A percentile compares a stretch with the other conserved stretches of the same genome.
Conservation (phyloP, 2,113 vertebrate genomes). For the Setophaga coronata region DNA sequence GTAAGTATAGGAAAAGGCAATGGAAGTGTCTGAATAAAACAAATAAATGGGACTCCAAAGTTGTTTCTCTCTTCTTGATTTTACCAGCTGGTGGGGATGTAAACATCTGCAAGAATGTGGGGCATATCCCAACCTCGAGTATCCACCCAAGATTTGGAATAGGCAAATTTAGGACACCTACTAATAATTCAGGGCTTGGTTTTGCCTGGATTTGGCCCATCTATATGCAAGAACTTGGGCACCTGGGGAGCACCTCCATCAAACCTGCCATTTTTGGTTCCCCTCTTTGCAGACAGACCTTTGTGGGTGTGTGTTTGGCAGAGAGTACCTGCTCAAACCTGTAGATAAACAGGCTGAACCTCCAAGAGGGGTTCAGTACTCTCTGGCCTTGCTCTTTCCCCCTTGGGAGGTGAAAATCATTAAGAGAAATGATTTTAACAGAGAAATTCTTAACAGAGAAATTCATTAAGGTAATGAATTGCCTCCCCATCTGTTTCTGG, state of each 20-base stretch:
- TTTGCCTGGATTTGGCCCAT: background rate
- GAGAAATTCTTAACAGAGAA: background rate
- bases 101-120: background rate
- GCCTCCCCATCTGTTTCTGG: background rate
- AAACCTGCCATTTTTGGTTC: background rate
- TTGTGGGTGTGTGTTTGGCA: no score
- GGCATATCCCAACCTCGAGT: fast-evolving
- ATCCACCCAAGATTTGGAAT: background rate
- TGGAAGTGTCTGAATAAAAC: background rate
- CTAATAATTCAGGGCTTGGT: background rate
- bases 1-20: background rate
- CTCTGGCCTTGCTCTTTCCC: background rate
- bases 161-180: background rate
- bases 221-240: background rate
- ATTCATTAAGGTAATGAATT: background rate
- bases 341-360: fast-evolving
- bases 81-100: background rate
- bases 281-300: background rate
- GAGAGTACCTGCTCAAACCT: background rate
- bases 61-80: background rate
- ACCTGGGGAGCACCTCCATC: background rate
- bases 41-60: background rate
- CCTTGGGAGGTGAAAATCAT: background rate
- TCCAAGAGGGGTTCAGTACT: background rate
- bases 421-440: no score